These are phyloP conservation scores for Aurelia sp. DNA, from an alignment of 30 jellyfish, hydroid and myxozoan genomes.

Conservation along the genomic window DNA sequence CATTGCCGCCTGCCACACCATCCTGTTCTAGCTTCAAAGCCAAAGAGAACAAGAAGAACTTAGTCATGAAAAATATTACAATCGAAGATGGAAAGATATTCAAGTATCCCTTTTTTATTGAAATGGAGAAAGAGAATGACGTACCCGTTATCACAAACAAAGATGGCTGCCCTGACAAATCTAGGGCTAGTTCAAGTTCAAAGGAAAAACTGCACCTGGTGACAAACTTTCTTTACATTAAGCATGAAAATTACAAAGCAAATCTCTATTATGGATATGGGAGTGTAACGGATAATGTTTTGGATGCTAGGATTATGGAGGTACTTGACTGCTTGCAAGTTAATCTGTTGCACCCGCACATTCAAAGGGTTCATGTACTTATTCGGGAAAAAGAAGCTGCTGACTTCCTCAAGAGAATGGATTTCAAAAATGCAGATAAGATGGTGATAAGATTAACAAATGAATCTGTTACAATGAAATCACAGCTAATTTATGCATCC, in stretches of 20 bases:
- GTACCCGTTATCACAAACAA: no score
- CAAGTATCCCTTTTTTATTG: no score
- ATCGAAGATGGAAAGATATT: no score
- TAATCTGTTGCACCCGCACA: constrained; percentile 62
- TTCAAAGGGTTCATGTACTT: constrained; percentile 76
- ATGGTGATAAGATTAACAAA: constrained; percentile 55
- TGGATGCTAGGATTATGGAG: constrained; percentile 83
- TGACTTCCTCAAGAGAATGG: constrained; percentile 36
- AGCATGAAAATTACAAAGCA: constrained; percentile 49
- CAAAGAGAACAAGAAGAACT: no score
- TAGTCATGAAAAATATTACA: no score
- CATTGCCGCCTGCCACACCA: no score
- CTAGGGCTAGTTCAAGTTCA: no score
- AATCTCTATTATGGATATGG: constrained; percentile 42
- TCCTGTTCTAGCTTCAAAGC: no score
- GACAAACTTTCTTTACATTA: constrained; percentile 73
- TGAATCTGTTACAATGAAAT: constrained; percentile 81
- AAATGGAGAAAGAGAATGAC: no score
- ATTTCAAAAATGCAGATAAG: constrained; percentile 47
- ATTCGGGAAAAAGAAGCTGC: constrained; percentile 59
- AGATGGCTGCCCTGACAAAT: no score
- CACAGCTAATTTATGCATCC: constrained; percentile 63
- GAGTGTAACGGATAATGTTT: constrained; percentile 53
- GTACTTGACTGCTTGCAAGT: constrained; percentile 64
- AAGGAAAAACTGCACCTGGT: constrained; percentile 57